A percentile compares a stretch with the other conserved stretches of the same genome.
Evolutionary conservation across 1,140 invertebrate genomes (phyloP).

Genomic region (Diprion similis): DNA sequence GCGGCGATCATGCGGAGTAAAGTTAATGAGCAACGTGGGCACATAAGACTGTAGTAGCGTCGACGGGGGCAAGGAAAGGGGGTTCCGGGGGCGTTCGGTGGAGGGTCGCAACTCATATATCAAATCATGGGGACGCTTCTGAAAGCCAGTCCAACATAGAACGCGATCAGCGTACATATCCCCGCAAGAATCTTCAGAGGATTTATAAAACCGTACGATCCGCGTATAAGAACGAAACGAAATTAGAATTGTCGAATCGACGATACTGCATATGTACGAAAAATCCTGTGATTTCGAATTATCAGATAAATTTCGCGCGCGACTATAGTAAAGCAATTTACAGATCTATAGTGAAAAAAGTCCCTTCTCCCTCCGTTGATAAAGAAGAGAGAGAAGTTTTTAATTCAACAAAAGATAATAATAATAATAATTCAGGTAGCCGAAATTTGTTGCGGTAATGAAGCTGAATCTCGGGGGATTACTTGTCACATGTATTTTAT

Average conservation of each 20-base stretch:
- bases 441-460: neutral
- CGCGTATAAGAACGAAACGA: no score
- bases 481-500: neutral
- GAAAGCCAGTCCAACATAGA: conserved; percentile 53
- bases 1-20: conserved; percentile 7
- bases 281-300: conserved; percentile 7
- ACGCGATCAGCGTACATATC: conserved; percentile 37
- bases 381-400: no score
- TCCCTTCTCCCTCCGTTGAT: no score
- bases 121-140: conserved; percentile 54
- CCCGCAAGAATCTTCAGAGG: neutral
- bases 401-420: no score
- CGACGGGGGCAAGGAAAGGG: conserved; percentile 11
- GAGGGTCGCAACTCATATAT: conserved; percentile 55
- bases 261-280: conserved; percentile 14
- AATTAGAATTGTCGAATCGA: conserved; percentile 22
- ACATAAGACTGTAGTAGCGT: conserved; percentile 12
- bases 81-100: conserved; percentile 13
- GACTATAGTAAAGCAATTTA: conserved; percentile 49
- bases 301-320: neutral
- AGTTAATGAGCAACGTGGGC: neutral
- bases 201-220: conserved; percentile 6
- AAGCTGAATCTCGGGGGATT: conserved; percentile 12
- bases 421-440: neutral
- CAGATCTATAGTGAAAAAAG: conserved; percentile 62